Evolutionary conservation across 2,888 invertebrate species (phyloP), one percentile per base, ranked within the genome.

Genomic region (Lamproptera curius): DNA sequence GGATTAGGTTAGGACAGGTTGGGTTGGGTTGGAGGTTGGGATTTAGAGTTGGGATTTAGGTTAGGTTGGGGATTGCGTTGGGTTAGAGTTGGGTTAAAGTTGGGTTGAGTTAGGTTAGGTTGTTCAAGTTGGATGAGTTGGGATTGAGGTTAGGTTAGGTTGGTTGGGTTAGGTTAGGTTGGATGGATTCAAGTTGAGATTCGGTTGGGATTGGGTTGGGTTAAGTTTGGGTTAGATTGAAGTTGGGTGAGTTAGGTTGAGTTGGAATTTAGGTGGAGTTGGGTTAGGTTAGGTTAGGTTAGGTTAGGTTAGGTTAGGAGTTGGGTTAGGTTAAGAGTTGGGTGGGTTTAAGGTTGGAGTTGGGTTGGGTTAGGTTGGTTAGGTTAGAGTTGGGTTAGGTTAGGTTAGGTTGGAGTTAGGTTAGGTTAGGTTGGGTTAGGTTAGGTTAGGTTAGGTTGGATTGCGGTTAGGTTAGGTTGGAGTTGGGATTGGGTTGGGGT

Each of bases 181-280:
- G 46, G 50, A 53, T 51, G 51, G 52, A 54, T 52, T 56, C 54
- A 54, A 52, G 56, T 54, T 52, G n/a, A 54, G 54, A 54, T 54
- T 53, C 53, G 55, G 55, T 55, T 51, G 47, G 53, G 53, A 46
- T 53, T 53, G 51, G 55, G 55, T 53, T 55, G 53, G 55, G 53
- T 53, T 55, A 53, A 53, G 55, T 53, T 55, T 55, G 51, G 55
- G 55, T 51, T 53, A 53, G 55, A 53, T 53, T 55, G 51, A 53
- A 53, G 49, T 49, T 48, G 53, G 51, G 42, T 48, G 48, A 48
- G 53, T 48, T 51, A 51, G 53, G 53, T 51, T 54, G 49, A 51
- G 54, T 49, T 51, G 49, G 54, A 51, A n/a, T n/a, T 49, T 51
- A 51, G 54, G 54, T 49, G 49, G 46, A 51, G 54, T 49, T 54